phyloP scores from a whole-genome alignment of 1,140 invertebrate species.

The Himalopsyche phryganea region DNA sequence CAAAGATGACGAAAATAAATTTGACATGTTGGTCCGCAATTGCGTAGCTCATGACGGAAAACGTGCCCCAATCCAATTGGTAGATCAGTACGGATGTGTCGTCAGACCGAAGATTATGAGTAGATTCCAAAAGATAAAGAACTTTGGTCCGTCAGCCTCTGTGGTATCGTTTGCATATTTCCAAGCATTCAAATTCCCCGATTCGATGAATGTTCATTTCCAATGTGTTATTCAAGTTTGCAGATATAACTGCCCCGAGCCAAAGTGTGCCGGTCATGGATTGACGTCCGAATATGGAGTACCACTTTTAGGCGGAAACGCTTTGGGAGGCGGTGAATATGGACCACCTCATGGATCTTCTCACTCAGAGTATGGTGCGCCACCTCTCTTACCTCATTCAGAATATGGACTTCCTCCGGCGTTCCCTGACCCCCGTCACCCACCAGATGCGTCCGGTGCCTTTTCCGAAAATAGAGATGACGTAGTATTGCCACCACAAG shows the following conservation, averaged over 20 bases:
- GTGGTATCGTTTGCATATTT: conserved; percentile 94
- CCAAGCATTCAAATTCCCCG: conserved; percentile 95
- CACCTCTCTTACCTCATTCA: conserved; percentile 51
- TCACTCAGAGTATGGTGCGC: conserved; percentile 67
- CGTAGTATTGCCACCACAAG: conserved; percentile 72
- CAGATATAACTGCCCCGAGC: conserved; percentile 88
- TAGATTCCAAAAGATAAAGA: conserved; percentile 93
- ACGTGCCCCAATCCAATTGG: conserved; percentile 85
- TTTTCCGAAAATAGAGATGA: conserved; percentile 79
- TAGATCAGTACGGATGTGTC: conserved; percentile 89
- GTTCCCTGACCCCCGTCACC: conserved; percentile 78
- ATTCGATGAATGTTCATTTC: conserved; percentile 96
- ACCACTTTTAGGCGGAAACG: conserved; percentile 58
- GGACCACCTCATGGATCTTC: conserved; percentile 60
- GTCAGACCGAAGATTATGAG: conserved; percentile 91
- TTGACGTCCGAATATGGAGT: conserved; percentile 67
- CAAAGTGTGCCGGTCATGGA: conserved; percentile 69
- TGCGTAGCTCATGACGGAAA: conserved; percentile 93
- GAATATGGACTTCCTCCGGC: conserved; percentile 74
- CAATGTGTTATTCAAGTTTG: conserved; percentile 95
- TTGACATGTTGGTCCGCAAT: conserved; percentile 91
- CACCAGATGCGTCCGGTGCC: conserved; percentile 72
- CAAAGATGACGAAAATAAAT: conserved; percentile 93
- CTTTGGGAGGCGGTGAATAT: conserved; percentile 61
- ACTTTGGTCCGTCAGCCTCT: conserved; percentile 89